A percentile compares a stretch with the other conserved stretches of the same genome.
Evolutionary conservation across 2,888 invertebrate genomes (phyloP).

Genomic region (Oligia fasciuncula): DNA sequence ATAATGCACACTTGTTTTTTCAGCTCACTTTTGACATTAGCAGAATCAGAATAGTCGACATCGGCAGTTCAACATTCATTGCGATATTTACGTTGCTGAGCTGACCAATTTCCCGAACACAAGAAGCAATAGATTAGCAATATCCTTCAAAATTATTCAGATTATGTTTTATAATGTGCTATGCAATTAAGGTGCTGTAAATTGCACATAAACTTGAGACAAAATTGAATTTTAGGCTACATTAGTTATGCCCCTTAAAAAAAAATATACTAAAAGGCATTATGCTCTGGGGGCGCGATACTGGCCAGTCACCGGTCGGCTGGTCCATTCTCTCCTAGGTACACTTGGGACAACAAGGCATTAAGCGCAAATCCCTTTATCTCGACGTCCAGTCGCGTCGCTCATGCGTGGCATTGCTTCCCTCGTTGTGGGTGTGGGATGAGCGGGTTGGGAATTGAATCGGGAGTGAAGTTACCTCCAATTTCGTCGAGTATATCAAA

Average conservation of each 20-base stretch:
- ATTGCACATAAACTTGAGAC: neutral
- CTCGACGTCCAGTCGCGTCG: slow-evolving; percentile 71
- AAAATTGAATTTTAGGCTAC: no score
- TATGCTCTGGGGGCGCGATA: slow-evolving; percentile 19
- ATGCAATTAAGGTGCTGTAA: neutral
- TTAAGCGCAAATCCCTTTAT: slow-evolving; percentile 77
- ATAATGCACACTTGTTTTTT: no score
- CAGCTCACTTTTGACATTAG: no score
- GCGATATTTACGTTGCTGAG: no score
- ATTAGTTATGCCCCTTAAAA: no score
- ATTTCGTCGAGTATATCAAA: slow-evolving; percentile 41
- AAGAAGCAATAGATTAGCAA: no score
- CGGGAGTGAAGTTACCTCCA: slow-evolving; percentile 39
- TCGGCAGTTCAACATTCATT: no score
- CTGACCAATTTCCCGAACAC: no score
- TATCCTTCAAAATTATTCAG: no score
- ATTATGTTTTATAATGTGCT: no score
- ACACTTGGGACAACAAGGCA: slow-evolving; percentile 69
- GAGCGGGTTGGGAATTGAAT: slow-evolving; percentile 52
- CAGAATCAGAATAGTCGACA: no score
- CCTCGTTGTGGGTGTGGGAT: slow-evolving; percentile 57
- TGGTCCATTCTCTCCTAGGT: slow-evolving; percentile 51
- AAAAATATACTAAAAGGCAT: slow-evolving; percentile 17
- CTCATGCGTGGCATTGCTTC: slow-evolving; percentile 74
- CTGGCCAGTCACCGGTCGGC: slow-evolving; percentile 29